These are phyloP conservation scores for Mareca strepera DNA, from an alignment of 2,797 vertebrate genomes.

Conservation along the genomic window DNA sequence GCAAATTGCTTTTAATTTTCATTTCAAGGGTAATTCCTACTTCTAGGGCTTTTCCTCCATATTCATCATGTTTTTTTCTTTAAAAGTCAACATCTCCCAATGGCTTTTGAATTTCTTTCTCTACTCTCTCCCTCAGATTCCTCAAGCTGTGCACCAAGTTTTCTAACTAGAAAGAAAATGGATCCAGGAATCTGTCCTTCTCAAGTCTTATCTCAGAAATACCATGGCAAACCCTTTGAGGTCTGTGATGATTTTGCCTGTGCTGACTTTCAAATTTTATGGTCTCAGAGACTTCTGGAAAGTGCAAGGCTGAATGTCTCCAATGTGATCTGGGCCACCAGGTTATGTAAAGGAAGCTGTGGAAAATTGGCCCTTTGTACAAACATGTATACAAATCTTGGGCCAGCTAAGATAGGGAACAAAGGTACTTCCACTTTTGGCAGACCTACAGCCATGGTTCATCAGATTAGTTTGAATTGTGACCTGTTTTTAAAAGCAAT, in stretches of 20 bases:
- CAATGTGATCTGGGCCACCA: not conserved
- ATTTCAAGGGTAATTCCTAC: conserved; percentile 6
- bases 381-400: not conserved
- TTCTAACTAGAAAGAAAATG: not conserved
- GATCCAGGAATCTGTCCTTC: not conserved
- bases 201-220: not conserved
- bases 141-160: not conserved
- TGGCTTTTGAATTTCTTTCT: not conserved
- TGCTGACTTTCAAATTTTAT: not conserved
- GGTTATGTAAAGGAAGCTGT: not conserved
- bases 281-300: not conserved
- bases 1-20: not conserved
- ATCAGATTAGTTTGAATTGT: not conserved
- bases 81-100: not conserved
- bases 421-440: not conserved
- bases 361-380: not conserved
- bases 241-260: not conserved
- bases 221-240: not conserved
- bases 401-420: not conserved
- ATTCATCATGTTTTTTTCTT: not conserved
- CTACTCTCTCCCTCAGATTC: not conserved
- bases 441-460: not conserved
- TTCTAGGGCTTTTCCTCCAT: not conserved
- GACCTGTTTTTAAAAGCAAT: not conserved
- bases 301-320: not conserved